Evolutionary conservation across 2,797 vertebrate genomes (phyloP).

Genomic region (Peromyscus attwateri): DNA sequence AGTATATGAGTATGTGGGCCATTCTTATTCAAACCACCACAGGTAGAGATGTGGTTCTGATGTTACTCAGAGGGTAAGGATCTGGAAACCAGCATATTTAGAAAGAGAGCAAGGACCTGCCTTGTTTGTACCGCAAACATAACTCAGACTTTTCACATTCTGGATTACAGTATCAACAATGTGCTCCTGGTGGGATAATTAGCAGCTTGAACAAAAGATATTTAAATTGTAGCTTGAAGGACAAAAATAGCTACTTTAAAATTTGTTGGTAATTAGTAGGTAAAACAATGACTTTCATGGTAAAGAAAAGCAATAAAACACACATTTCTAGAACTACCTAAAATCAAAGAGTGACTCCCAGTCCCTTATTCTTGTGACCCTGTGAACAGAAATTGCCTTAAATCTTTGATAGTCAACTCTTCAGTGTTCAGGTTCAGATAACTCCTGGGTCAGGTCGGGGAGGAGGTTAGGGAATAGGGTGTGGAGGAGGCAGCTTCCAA

Average conservation of each 20-base stretch:
- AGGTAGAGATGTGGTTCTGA: background rate
- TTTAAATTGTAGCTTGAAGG: slow-evolving; percentile 46
- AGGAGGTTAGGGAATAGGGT: background rate
- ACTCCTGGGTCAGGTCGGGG: background rate
- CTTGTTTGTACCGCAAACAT: background rate
- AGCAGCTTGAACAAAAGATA: slow-evolving; percentile 2
- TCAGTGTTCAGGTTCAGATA: background rate
- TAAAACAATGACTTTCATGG: slow-evolving; percentile 26
- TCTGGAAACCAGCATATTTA: slow-evolving; percentile 2
- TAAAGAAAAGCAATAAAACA: slow-evolving; percentile 53
- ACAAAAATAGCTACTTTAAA: slow-evolving; percentile 53
- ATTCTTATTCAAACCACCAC: background rate
- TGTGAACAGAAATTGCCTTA: background rate
- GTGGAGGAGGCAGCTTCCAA: background rate
- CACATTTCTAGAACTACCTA: background rate
- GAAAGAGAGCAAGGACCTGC: background rate
- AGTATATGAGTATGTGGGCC: background rate
- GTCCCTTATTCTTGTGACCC: background rate
- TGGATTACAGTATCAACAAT: background rate
- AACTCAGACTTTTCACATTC: slow-evolving; percentile 41
- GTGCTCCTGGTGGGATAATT: slow-evolving; percentile 35
- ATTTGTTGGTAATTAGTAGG: slow-evolving; percentile 46
- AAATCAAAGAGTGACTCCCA: slow-evolving; percentile 11
- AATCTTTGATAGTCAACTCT: background rate
- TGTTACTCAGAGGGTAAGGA: background rate